Evolutionary conservation across 1,140 invertebrate species (phyloP).

Genomic region (Magallana ariakensis): DNA sequence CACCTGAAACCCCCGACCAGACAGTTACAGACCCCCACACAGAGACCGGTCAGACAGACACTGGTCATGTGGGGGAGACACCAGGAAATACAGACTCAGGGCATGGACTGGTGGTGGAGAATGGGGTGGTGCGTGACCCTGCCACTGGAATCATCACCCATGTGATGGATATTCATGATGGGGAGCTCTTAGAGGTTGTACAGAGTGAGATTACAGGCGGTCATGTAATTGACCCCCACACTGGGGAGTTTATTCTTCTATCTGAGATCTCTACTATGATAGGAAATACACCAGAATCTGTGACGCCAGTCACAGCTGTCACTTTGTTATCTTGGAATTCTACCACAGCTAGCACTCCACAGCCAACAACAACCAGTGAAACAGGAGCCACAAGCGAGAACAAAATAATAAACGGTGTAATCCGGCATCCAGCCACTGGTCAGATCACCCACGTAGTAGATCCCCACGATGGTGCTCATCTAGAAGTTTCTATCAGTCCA

Average conservation of each 20-base stretch:
- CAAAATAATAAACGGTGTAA: background rate
- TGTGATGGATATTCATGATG: slow-evolving; percentile 8
- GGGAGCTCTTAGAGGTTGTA: slow-evolving; percentile 10
- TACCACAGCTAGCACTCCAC: background rate
- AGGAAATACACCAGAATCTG: background rate
- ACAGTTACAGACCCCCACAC: background rate
- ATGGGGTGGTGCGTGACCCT: slow-evolving; percentile 3
- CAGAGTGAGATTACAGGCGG: slow-evolving; percentile 24
- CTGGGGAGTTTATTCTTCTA: slow-evolving; percentile 6
- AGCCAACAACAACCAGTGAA: background rate
- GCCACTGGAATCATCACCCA: slow-evolving; percentile 10
- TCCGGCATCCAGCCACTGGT: background rate
- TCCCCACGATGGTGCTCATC: slow-evolving; percentile 18
- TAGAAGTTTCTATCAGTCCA: background rate
- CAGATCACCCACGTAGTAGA: slow-evolving; percentile 1
- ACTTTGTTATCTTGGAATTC: background rate
- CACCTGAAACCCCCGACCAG: background rate
- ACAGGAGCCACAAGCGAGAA: background rate
- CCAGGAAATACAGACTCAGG: background rate
- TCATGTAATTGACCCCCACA: slow-evolving; percentile 31
- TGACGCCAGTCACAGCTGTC: background rate
- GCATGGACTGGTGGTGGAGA: slow-evolving; percentile 6
- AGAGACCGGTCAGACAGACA: background rate
- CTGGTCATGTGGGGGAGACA: background rate
- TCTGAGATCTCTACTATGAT: background rate